Evolutionary conservation across 2,113 vertebrate species (phyloP).

Genomic region (Tetrax tetrax): DNA sequence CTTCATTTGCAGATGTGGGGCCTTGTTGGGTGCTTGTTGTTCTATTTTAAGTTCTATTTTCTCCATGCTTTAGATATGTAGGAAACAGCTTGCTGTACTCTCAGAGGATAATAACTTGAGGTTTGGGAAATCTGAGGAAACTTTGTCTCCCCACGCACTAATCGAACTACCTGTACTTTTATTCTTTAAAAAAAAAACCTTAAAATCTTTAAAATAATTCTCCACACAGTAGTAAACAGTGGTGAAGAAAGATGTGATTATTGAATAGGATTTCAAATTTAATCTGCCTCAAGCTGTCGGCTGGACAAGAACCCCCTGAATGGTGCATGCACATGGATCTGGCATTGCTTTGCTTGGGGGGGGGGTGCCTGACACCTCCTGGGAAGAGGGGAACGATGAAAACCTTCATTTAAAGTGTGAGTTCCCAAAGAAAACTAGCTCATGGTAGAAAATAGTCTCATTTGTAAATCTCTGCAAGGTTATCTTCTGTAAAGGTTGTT

Average conservation of each 20-base stretch:
- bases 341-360: neutral
- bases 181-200: neutral
- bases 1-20: neutral
- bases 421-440: neutral
- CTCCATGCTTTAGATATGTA: neutral
- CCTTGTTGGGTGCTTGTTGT: neutral
- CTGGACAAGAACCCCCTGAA: neutral
- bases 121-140: neutral
- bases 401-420: neutral
- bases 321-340: neutral
- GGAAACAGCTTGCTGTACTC: neutral
- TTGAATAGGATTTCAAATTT: neutral
- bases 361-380: neutral
- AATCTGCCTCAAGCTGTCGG: neutral
- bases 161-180: neutral
- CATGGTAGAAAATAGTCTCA: neutral
- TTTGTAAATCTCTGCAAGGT: neutral
- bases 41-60: neutral
- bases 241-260: neutral
- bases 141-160: fast-evolving
- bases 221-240: neutral
- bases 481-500: neutral
- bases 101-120: neutral
- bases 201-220: neutral
- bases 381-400: neutral